Evolutionary conservation across 2,113 vertebrate genomes (phyloP).

Genomic region (Syrmaticus mikado): DNA sequence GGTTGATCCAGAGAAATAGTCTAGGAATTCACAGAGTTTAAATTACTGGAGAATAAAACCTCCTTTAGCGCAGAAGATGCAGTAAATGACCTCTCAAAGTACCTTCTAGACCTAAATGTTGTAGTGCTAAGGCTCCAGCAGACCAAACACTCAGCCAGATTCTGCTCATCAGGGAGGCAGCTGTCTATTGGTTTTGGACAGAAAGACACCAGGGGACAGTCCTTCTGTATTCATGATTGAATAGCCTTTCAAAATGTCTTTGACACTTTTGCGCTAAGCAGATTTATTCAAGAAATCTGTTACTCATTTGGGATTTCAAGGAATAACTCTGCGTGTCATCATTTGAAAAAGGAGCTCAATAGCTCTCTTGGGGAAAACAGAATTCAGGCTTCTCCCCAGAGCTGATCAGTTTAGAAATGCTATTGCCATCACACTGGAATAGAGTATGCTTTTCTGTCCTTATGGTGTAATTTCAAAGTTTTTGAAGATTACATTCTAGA

Average conservation of each 20-base stretch:
- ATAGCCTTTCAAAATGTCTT: neutral
- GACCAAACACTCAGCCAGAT: neutral
- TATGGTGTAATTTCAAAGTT: neutral
- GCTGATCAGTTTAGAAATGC: neutral
- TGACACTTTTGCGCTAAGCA: neutral
- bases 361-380: neutral
- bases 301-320: constrained; percentile 33
- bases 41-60: neutral
- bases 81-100: neutral
- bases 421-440: neutral
- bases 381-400: neutral
- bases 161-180: neutral
- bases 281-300: neutral
- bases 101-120: neutral
- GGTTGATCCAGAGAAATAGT: neutral
- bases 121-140: neutral
- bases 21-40: neutral
- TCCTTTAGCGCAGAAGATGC: neutral
- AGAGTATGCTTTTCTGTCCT: neutral
- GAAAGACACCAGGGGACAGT: neutral
- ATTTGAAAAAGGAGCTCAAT: neutral
- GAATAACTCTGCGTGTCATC: neutral
- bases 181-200: neutral
- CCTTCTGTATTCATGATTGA: neutral
- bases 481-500: neutral